phyloP scores from a whole-genome alignment of 2,888 invertebrate species.

The Crocallis elinguaria region DNA sequence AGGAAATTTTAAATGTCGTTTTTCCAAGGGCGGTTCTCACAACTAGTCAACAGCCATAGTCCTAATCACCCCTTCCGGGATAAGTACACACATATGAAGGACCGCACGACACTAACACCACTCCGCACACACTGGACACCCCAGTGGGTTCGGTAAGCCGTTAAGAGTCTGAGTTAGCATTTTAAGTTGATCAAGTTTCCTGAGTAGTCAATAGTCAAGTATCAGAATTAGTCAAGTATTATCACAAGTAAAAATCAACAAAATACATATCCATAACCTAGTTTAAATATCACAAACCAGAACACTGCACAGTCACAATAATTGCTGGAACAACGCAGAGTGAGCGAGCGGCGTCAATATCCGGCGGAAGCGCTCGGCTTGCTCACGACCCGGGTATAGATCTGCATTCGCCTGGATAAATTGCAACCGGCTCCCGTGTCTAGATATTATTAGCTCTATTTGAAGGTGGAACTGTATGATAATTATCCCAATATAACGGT shows the following conservation, averaged over 20 bases:
- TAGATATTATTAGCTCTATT: conserved; percentile 9
- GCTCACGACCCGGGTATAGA: conserved; percentile 7
- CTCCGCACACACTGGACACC: no score
- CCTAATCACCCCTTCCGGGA: no score
- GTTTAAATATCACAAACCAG: neutral
- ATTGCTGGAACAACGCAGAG: conserved; percentile 9
- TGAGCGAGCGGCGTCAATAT: conserved; percentile 18
- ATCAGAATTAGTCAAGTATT: no score
- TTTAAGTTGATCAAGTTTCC: no score
- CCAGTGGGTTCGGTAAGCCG: no score
- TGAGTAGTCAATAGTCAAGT: no score
- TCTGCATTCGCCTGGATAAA: conserved; percentile 13
- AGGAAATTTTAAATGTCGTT: no score
- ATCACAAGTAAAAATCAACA: neutral
- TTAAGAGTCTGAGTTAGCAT: no score
- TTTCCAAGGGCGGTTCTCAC: no score
- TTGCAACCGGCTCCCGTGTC: conserved; percentile 10
- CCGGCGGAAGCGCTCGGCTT: conserved; percentile 23
- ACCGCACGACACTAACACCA: no score
- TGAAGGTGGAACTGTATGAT: neutral
- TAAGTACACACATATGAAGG: no score
- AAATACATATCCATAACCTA: neutral
- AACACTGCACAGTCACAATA: conserved; percentile 3
- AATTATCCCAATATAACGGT: neutral
- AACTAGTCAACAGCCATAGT: no score